Evolutionary conservation across 2,113 vertebrate species (phyloP), one percentile per base, ranked within the genome.

Genomic region (Hippocampus abdominalis): DNA sequence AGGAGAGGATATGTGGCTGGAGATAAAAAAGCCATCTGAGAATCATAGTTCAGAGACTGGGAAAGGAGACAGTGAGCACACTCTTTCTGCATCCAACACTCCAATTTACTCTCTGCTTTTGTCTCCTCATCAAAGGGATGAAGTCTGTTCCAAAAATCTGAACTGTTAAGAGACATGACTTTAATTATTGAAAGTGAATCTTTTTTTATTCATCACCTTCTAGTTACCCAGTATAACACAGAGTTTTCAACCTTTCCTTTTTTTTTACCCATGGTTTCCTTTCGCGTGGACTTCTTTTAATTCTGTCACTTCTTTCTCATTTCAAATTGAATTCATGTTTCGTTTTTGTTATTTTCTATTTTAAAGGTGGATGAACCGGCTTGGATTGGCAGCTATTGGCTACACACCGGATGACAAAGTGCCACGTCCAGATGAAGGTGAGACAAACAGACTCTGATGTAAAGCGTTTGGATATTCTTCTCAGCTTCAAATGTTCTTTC

Each of bases 351-450:
- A 4, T 32, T 32, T 63, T 13, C 64, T n/a, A 46, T 39, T 42
- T 65, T 79, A 13, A 42, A 98, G 95, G 77, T 98, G 95, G 95
- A 94, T 98, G 95, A 95, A 95, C 76, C 93, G 95, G n/a, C 88
- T 95, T 62, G 94, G 95, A 13, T 88, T 96, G 0, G 94, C 95
- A 77, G 95, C 94, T 21, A 95, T 95, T 71, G 96, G 94, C 62
- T 98, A 96, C 85, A 96, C 94, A 15, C 95, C 95, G 21, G 95
- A 96, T 76, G 94, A 96, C 80, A 96, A 95, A 77, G 93, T 96
- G 71, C 92, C 94, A 54, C 93, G 94, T 69, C 94, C 94, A 13
- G 94, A 96, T 84, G 94, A 95, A 95, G 96, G 96, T 97, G 90
- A 90, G 80, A 63, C 5, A 0, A 16, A 42, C 23, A 23, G 1